Percentiles rank a stretch among this genome's conserved stretches.
Conservation (phyloP, 2,888 invertebrate species). For the Ectemnius continuus region DNA sequence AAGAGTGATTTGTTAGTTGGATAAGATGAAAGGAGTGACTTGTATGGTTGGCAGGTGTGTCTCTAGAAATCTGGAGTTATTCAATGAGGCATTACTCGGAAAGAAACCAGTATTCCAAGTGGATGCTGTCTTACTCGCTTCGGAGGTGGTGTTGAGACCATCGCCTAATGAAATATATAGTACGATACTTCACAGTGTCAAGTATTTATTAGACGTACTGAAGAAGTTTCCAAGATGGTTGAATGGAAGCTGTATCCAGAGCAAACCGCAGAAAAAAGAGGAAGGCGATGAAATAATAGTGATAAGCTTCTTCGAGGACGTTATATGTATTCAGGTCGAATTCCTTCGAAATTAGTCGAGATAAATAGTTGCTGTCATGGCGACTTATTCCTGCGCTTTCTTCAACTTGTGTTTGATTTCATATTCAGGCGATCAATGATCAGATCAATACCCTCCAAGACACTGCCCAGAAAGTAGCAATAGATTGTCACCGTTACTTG, state of each 20-base stretch:
- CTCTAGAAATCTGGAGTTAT: conserved; percentile 84
- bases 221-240: conserved; percentile 92
- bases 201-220: conserved; percentile 88
- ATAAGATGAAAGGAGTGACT: neutral
- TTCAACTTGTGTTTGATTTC: too few relatives aligned
- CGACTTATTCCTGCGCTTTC: too few relatives aligned
- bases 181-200: conserved; percentile 85
- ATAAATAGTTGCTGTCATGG: too few relatives aligned
- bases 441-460: conserved; percentile 84
- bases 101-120: conserved; percentile 87
- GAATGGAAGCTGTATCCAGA: conserved; percentile 88
- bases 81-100: conserved; percentile 81
- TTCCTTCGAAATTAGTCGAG: neutral
- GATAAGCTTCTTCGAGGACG: conserved; percentile 90
- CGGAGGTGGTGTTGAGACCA: conserved; percentile 88
- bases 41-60: conserved; percentile 60
- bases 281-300: conserved; percentile 82
- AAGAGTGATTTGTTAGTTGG: too few relatives aligned
- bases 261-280: conserved; percentile 82
- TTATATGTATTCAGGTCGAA: conserved; percentile 81
- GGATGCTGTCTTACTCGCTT: conserved; percentile 85
- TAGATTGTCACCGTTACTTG: conserved; percentile 83
- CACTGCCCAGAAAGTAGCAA: conserved; percentile 83
- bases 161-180: conserved; percentile 88
- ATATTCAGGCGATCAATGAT: conserved; percentile 82